Evolutionary conservation across 2,888 invertebrate species (phyloP).

Genomic region (Argyresthia goedartella): DNA sequence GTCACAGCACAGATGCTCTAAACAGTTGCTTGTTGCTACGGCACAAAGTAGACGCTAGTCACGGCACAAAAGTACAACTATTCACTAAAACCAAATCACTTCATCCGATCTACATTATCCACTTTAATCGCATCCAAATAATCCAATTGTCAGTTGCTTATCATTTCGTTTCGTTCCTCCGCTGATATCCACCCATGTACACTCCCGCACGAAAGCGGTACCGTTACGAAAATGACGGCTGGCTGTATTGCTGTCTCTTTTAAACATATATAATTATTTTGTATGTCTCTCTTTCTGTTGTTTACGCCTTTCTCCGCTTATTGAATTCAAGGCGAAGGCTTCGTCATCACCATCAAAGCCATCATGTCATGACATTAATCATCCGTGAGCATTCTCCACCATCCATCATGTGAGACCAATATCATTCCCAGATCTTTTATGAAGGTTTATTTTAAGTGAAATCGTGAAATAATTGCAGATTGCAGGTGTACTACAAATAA

Average conservation of each 20-base stretch:
- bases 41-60: too few species aligned
- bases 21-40: background rate
- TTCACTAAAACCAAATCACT: constrained; percentile 53
- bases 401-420: too few species aligned
- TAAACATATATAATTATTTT: background rate
- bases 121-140: constrained; percentile 35
- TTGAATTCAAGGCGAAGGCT: too few species aligned
- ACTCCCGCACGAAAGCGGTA: constrained; percentile 62
- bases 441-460: too few species aligned
- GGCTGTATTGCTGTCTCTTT: background rate
- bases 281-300: background rate
- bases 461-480: too few species aligned
- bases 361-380: too few species aligned
- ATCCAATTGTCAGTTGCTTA: constrained; percentile 58
- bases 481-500: too few species aligned
- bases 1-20: constrained; percentile 10
- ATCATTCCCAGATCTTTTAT: too few species aligned
- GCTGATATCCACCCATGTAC: constrained; percentile 27
- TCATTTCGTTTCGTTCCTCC: constrained; percentile 40
- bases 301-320: too few species aligned
- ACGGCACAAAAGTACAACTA: constrained; percentile 21
- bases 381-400: too few species aligned
- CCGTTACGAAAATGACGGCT: constrained; percentile 59
- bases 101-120: constrained; percentile 62
- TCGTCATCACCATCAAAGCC: too few species aligned